Base-by-base conservation (phyloP, 2,888 invertebrate genomes). In the Thalpophila matura region DNA sequence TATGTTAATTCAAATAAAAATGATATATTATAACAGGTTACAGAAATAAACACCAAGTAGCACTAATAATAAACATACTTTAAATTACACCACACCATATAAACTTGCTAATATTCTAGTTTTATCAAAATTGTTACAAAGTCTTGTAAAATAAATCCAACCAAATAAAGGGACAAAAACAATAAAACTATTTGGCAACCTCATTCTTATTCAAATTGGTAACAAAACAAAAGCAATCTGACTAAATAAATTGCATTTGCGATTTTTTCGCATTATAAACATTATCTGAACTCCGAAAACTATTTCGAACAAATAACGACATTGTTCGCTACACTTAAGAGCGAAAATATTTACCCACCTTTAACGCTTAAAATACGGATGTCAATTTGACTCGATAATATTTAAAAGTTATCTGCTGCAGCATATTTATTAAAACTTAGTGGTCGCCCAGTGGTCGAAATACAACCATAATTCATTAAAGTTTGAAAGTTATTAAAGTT, bases 221-320 rank as follows among this genome's bases (percentile, higher is more conserved):
- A 31, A 38, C 38, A 38, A 71, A 40, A 53, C 31, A 60, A 70
- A 69, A 51, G 37, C 50, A 65, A 57, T 73, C 38, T 38, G 18
- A 47, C 50, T 40, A 69, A 65, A 69, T 51, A 74, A 69, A 74
- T 73, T 47, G 31, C 33, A 65, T 70, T 73, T 70, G 47, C 16
- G 14, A 71, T 24, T 50, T 56, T 51, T 56, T 54, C 51, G 18
- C 53, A 47, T 51, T 46, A 53, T 31, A 37, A 49, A 72, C 26
- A 51, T 73, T 59, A 27, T 43, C 31, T 24, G 26, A 56, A 63
- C 24, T 42, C 18, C 6, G 7, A 6, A 22, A 60, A 60, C 57
- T 59, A 50, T 67, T 59, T 22, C 22, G 18, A 74, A 64, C 37
- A 56, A 69, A 57, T 43, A 65, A 65, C 59, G 18, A 59, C 29